Base-by-base conservation (phyloP, 2,888 invertebrate species). In the Tachina grossa region DNA sequence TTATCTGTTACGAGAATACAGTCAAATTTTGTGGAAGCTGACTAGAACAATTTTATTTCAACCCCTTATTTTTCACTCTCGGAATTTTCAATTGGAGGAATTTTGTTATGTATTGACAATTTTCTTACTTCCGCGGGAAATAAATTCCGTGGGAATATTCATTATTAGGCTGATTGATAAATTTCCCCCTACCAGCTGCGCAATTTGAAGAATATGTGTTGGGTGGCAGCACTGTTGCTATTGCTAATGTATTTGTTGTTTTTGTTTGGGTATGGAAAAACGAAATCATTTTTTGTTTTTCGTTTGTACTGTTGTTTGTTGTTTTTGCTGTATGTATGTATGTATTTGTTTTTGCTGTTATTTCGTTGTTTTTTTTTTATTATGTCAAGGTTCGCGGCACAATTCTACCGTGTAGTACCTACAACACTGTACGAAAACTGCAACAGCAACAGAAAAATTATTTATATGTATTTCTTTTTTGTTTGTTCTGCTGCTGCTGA, bases 351-450 rank as follows among this genome's bases (percentile, higher is more conserved):
- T 53, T 68, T 53, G 59, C 63, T 72, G 65, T 39, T 47, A 41
- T 55, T 80, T 68, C 14, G 43, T 79, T 69, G 66, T 65, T 85
- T 81, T 84, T 78, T 78, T 55, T 89, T 88, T 90, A 90, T 89
- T 91, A 88, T 91, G 90, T 91, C 90, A 91, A 91, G 90, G 90
- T 91, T 91, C 89, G 91, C 89, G 90, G 89, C 90, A 90, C 90
- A 90, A 89, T 89, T 88, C 85, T 88, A 84, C 83, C 85, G 83
- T 75, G 75, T 81, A 61, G 31, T 41, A 79, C 79, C n/a, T 41
- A 79, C 83, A 82, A 75, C 66, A 76, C 66, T 75, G 79, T 83
- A 66, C 66, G 51, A 71, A 77, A 77, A 49, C 51, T 66, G 16
- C 43, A 77, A 47, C 43, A 66, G 39, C 47, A 57, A 19, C 16